These are phyloP conservation scores for Oreonectes daqikongensis DNA, from an alignment of 2,797 vertebrate genomes.

Conservation along the genomic window DNA sequence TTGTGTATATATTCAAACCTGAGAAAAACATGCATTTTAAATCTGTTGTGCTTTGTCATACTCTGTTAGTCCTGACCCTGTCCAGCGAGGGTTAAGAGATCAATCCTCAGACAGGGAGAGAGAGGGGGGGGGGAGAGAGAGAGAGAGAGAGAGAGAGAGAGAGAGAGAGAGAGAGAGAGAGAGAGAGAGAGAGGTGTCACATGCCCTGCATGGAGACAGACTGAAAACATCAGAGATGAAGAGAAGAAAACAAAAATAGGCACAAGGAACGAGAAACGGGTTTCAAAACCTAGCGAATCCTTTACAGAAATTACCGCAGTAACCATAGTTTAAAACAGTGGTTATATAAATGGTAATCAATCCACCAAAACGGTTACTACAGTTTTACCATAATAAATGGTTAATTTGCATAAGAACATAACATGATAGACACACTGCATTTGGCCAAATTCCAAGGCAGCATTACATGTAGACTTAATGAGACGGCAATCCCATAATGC, in stretches of 20 bases:
- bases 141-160: constrained; percentile 5
- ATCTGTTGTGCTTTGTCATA: constrained; percentile 82
- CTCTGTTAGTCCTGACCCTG: constrained; percentile 67
- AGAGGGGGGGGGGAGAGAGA: not conserved
- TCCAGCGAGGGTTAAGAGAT: constrained; percentile 37
- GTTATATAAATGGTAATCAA: too few relatives aligned
- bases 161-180: constrained; percentile 36
- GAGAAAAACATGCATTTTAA: constrained; percentile 85
- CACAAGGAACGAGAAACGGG: constrained; percentile 23
- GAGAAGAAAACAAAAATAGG: constrained; percentile 20
- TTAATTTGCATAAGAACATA: too few relatives aligned
- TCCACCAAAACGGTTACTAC: too few relatives aligned
- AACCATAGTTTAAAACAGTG: too few relatives aligned
- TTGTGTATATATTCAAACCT: constrained; percentile 79
- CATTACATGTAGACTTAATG: not conserved
- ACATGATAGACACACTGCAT: not conserved
- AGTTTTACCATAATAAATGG: too few relatives aligned
- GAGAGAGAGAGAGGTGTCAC: constrained; percentile 45
- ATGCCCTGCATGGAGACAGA: constrained; percentile 16
- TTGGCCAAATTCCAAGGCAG: not conserved
- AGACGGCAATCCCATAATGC: not conserved
- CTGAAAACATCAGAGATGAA: constrained; percentile 17
- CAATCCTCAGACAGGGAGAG: constrained; percentile 51
- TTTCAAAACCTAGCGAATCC: not conserved
- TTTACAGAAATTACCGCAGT: too few relatives aligned